Base-by-base conservation (phyloP, 2,888 invertebrate genomes). In the Epirrhoe alternata region DNA sequence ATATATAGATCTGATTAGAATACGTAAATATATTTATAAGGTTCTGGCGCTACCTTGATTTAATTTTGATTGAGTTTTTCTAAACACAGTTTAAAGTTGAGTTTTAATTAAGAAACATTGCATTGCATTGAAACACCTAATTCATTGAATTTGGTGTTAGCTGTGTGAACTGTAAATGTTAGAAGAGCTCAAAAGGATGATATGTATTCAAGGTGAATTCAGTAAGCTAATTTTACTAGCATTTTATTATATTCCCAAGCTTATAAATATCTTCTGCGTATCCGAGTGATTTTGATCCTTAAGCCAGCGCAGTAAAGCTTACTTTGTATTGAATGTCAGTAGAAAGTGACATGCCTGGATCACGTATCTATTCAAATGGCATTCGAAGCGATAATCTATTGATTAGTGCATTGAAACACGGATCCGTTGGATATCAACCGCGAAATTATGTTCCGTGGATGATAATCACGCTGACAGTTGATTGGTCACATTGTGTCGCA, bases 361-460 rank as follows among this genome's bases (percentile, higher is more conserved):
- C 24, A 47, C n/a, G 52, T 59, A 16, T 64, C 61, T 68, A 61
- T 61, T 64, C 53, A 61, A 56, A 63, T 49, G 56, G 53, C 49
- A 64, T 61, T 84, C 77, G 77, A 72, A 77, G 71, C 77, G 74
- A 76, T 83, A 85, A 86, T 85, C 83, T 77, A 73, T 71, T 79
- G 81, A 85, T 86, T 85, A 86, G 81, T 82, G 78, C 77, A 64
- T 64, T 64, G 64, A 53, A 61, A 68, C 68, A 64, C 42, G 57
- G 50, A 64, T 64, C 64, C 50, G 64, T 74, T 70, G 73, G 79
- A 82, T 81, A 80, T 85, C 81, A 79, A 81, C 88, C 86, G 73
- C 86, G 79, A 82, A 85, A 86, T 86, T 83, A 86, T 86, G 84
- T 82, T 81, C 78, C 77, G 78, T 82, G 79, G 82, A 83, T 83